phyloP scores from a whole-genome alignment of 2,888 invertebrate genomes.

The Lissonota sp. region DNA sequence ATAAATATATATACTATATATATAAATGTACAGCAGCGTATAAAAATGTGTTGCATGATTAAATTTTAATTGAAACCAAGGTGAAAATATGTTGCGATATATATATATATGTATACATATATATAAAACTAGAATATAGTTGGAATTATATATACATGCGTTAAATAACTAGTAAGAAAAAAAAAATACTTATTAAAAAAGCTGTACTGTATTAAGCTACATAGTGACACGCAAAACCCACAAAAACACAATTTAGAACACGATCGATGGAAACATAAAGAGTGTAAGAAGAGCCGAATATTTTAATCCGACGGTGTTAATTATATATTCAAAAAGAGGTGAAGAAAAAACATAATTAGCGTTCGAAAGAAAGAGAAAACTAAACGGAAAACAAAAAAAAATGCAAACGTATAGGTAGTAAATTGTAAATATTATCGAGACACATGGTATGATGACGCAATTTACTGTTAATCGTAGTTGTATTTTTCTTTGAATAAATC shows the following conservation, averaged over 20 bases:
- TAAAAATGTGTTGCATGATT: slow-evolving; percentile 64
- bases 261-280: slow-evolving; percentile 40
- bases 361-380: slow-evolving; percentile 2
- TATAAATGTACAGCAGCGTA: slow-evolving; percentile 33
- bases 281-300: slow-evolving; percentile 28
- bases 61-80: slow-evolving; percentile 59
- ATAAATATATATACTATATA: slow-evolving; percentile 35
- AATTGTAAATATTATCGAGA: slow-evolving; percentile 80
- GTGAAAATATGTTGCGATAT: slow-evolving; percentile 45
- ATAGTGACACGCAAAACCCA: slow-evolving; percentile 43
- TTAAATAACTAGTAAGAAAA: slow-evolving; percentile 46
- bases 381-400: slow-evolving; percentile 5
- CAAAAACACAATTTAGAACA: slow-evolving; percentile 43
- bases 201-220: slow-evolving; percentile 56
- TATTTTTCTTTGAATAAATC: slow-evolving; percentile 81
- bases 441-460: slow-evolving; percentile 78
- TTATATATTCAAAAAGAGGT: slow-evolving; percentile 47
- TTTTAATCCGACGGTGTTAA: slow-evolving; percentile 36
- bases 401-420: slow-evolving; percentile 62
- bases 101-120: slow-evolving; percentile 22
- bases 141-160: slow-evolving; percentile 28
- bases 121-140: slow-evolving; percentile 45
- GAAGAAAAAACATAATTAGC: neutral
- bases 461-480: slow-evolving; percentile 81
- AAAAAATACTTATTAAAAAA: slow-evolving; percentile 51